These are phyloP conservation scores for Teleiodes luculella DNA, from an alignment of 2,888 invertebrate species.

Conservation along the genomic window DNA sequence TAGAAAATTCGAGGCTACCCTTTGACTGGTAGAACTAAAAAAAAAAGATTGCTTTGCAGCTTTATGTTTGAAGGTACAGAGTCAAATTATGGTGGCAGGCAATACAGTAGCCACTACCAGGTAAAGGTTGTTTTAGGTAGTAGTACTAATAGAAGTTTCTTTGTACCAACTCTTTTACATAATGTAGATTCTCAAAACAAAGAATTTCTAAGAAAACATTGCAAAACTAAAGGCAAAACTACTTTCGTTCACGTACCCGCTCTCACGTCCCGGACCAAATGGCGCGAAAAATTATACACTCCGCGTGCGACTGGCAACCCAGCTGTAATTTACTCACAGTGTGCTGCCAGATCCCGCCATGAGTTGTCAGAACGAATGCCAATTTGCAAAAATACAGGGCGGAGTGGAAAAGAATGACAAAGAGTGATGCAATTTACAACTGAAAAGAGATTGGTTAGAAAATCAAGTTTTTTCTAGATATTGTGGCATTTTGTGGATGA, in stretches of 20 bases:
- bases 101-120: too few relatives aligned
- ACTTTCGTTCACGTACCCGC: constrained; percentile 36
- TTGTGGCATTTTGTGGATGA: too few relatives aligned
- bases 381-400: constrained; percentile 3
- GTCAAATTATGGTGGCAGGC: too few relatives aligned
- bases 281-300: constrained; percentile 65
- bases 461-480: too few relatives aligned
- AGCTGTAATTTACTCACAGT: constrained; percentile 20
- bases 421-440: neutral
- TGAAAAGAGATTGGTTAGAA: too few relatives aligned
- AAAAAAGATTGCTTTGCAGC: too few relatives aligned
- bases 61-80: too few relatives aligned
- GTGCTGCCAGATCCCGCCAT: neutral
- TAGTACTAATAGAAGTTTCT: too few relatives aligned
- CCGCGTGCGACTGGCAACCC: constrained; percentile 30
- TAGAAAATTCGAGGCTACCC: too few relatives aligned
- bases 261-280: constrained; percentile 54
- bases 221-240: neutral
- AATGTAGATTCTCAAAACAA: neutral
- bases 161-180: too few relatives aligned
- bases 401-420: neutral
- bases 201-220: constrained; percentile 1
- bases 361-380: neutral
- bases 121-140: too few relatives aligned
- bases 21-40: too few relatives aligned